These are phyloP conservation scores for Ferrisia virgata DNA, from an alignment of 2,888 invertebrate species.

Conservation along the genomic window DNA sequence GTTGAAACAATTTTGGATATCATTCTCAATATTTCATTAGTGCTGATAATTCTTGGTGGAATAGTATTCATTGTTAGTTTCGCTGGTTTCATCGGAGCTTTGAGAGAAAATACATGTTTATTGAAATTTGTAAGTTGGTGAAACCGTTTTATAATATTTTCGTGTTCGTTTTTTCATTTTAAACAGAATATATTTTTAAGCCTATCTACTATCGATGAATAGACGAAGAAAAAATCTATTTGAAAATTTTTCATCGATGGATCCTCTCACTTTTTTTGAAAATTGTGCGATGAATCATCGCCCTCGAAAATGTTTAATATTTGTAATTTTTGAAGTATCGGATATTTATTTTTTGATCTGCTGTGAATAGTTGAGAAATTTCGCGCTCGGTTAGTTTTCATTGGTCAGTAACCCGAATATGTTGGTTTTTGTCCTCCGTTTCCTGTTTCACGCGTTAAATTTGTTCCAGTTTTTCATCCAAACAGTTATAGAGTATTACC, in stretches of 20 bases:
- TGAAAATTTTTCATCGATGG: not conserved
- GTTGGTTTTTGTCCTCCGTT: slow-evolving; percentile 7
- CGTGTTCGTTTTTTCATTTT: not conserved
- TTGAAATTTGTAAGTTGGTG: slow-evolving; percentile 75
- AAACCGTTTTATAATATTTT: no score
- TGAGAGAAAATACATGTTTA: slow-evolving; percentile 86
- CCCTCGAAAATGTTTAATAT: not conserved
- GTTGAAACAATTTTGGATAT: slow-evolving; percentile 85
- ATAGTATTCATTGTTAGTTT: slow-evolving; percentile 92
- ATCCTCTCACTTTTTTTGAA: not conserved
- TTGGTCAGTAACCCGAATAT: not conserved
- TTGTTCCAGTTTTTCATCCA: not conserved
- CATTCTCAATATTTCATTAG: slow-evolving; percentile 78
- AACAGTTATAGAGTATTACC: not conserved
- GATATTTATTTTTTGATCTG: not conserved
- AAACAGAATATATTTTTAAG: not conserved
- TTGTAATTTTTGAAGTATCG: not conserved
- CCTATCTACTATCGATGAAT: not conserved
- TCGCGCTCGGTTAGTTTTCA: not conserved
- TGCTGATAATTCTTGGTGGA: slow-evolving; percentile 83
- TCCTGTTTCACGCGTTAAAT: slow-evolving; percentile 22
- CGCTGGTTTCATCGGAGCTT: slow-evolving; percentile 86
- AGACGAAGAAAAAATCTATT: not conserved
- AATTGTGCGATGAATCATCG: not conserved
- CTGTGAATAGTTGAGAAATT: not conserved